These are phyloP conservation scores for Neosilurus hyrtlii DNA, from an alignment of 2,797 vertebrate genomes.

Conservation along the genomic window DNA sequence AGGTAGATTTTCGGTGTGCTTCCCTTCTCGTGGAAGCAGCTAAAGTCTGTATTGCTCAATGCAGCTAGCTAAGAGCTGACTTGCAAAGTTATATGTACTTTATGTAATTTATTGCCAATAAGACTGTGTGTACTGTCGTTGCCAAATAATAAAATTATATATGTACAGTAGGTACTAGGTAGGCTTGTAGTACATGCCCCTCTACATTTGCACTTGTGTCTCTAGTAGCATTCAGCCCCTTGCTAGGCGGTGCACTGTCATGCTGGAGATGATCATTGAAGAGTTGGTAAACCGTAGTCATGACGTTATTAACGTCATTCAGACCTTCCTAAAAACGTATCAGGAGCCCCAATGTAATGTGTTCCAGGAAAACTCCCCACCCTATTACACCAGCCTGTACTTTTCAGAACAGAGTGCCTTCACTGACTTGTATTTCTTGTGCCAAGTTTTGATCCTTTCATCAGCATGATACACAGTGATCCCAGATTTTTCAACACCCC, in stretches of 20 bases:
- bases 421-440: not conserved
- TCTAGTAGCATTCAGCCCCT: not conserved
- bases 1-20: no score
- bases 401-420: not conserved
- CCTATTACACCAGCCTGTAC: constrained; percentile 27
- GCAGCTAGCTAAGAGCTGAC: no score
- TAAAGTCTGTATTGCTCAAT: no score
- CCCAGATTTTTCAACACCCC: not conserved
- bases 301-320: not conserved
- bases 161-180: not conserved
- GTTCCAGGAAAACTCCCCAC: constrained; percentile 21
- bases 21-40: no score
- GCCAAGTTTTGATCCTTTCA: constrained; percentile 10
- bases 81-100: no score
- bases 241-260: no score
- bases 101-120: no score
- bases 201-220: not conserved
- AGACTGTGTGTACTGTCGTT: no score
- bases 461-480: not conserved
- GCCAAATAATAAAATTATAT: no score
- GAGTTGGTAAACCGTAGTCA: not conserved
- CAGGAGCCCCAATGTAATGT: not conserved
- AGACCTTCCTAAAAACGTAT: not conserved
- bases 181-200: not conserved
- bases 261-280: not conserved